Percentiles rank a stretch among this genome's conserved stretches.
phyloP scores from a whole-genome alignment of 2,113 vertebrate genomes.

The Melanotaenia duboulayi region DNA sequence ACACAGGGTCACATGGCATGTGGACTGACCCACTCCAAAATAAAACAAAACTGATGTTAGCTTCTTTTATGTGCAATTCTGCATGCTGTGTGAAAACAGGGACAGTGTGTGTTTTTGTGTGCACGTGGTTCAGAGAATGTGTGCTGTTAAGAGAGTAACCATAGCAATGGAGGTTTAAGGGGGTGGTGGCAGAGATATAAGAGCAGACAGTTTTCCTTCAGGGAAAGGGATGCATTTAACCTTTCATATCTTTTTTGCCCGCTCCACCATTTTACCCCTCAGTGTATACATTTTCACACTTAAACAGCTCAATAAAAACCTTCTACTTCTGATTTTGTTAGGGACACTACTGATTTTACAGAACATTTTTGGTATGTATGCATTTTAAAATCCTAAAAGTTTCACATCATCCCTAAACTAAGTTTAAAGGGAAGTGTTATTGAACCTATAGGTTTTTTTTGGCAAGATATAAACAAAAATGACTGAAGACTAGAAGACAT shows the following conservation, averaged over 20 bases:
- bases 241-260: conserved; percentile 23
- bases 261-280: not conserved
- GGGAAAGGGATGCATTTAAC: conserved; percentile 47
- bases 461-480: too few relatives aligned
- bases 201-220: conserved; percentile 45
- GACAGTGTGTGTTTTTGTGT: conserved; percentile 4
- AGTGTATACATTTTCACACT: not conserved
- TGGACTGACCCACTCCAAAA: conserved; percentile 7
- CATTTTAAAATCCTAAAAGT: too few relatives aligned
- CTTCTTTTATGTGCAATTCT: not conserved
- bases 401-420: too few relatives aligned
- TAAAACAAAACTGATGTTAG: not conserved
- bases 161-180: conserved; percentile 60
- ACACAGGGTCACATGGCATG: not conserved
- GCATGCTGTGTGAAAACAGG: conserved; percentile 14
- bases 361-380: not conserved
- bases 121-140: not conserved
- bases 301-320: not conserved
- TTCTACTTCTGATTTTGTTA: not conserved
- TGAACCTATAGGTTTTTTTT: too few relatives aligned
- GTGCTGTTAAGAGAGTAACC: conserved; percentile 43
- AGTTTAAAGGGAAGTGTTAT: not conserved
- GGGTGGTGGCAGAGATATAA: conserved; percentile 32
- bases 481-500: too few relatives aligned
- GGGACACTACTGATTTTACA: not conserved